Conservation (phyloP, 2,113 vertebrate species). For the Hippocampus mohnikei region DNA sequence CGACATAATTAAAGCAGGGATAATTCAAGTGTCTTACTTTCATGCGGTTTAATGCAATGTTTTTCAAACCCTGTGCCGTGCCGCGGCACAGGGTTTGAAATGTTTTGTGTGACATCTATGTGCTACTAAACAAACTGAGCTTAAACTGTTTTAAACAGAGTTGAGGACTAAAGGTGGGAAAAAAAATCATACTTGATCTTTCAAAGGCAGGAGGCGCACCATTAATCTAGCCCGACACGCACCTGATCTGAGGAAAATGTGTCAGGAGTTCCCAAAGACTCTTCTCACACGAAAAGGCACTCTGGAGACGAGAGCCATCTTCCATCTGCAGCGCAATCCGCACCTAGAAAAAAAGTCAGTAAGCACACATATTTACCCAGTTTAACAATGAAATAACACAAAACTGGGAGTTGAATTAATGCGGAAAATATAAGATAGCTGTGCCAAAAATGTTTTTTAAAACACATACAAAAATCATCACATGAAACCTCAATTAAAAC, state of each 20-base stretch:
- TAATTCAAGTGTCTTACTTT: constrained; percentile 5
- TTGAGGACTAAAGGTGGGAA: neutral
- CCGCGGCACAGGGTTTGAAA: no score
- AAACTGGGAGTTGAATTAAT: neutral
- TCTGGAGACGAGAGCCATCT: constrained; percentile 84
- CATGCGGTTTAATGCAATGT: constrained; percentile 6
- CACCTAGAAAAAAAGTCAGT: constrained; percentile 66
- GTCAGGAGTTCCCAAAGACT: constrained; percentile 87
- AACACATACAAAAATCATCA: neutral
- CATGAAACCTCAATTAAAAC: neutral
- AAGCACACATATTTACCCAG: neutral
- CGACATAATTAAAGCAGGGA: constrained; percentile 6
- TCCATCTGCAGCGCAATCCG: constrained; percentile 87
- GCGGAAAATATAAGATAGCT: neutral
- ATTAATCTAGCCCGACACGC: constrained; percentile 30
- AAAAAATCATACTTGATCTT: neutral
- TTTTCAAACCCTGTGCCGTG: no score
- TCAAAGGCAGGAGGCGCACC: neutral
- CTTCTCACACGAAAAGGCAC: constrained; percentile 79
- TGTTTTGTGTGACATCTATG: no score
- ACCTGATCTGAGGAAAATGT: constrained; percentile 86
- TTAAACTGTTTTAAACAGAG: neutral
- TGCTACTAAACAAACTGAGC: neutral
- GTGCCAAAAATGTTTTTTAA: neutral
- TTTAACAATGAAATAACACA: neutral